Evolutionary conservation across 2,888 invertebrate genomes (phyloP), one percentile per base, ranked within the genome.

Genomic region (Steinernema carpocapsae): DNA sequence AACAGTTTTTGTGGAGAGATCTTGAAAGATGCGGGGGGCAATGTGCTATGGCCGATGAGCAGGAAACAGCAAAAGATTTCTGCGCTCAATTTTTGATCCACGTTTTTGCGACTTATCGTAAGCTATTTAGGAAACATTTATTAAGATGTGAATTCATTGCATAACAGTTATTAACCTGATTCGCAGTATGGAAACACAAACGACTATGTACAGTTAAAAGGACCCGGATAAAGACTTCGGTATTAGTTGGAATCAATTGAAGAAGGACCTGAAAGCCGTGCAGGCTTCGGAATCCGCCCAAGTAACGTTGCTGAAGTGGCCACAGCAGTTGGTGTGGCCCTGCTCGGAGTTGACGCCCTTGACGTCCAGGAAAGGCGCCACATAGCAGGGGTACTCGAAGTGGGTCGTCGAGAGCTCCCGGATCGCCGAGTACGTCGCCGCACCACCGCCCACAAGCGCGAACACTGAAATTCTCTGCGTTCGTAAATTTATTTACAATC

Each of bases 351-450:
- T 71, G 12, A 56, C 52, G 17, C 42, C 32, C 10, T 46, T 43
- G 22, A 72, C 72, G 52, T 42, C 42, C 70, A 73, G 42, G 71
- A 82, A 83, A 14, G 77, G 59, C 10, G 71, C 45, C 7, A 81
- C 78, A 70, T 86, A 86, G 76, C 86, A 86, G 17, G 86, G 86
- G 10, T 79, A 59, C 19, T 76, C 70, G 76, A 86, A 86, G 32
- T 82, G 75, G 1, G 85, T 83, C 0, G 81, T 71, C 1, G 84
- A 79, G 4, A 86, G 76, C 64, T 83, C 86, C 3, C 73, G 74
- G 64, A 86, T 83, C 7, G 86, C 86, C 1, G 85, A 84, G 74
- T 77, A 86, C 1, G 85, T 86, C 14, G 86, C 86, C 17, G 85
- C 84, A 0, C 80, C 76, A 26, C 85, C 86, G 48, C 86, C 84